Base-by-base conservation (phyloP, 64 coral and sea anemone species). In the Anthopleura sola region DNA sequence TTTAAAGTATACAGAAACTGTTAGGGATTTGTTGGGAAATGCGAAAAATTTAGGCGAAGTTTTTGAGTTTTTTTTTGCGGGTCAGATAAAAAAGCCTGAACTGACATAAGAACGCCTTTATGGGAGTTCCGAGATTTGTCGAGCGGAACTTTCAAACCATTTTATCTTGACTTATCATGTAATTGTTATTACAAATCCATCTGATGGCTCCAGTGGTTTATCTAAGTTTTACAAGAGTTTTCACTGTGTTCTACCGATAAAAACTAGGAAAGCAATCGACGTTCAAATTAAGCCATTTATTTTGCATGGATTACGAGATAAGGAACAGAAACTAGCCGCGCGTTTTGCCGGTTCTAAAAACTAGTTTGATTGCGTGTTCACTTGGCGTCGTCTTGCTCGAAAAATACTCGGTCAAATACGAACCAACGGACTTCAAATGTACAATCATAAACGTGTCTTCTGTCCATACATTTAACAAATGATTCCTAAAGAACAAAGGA, bases 381-480 rank as follows among this genome's bases (percentile, higher is more conserved):
- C 24, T 71, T 71, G 66, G 58, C 29, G 26, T 71, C 23, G n/a
- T 34, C n/a, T 71, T 71, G 10, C 7, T 15, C 9, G 23, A 9
- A 71, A 32, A 71, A 71, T 71, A 14, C 66, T 71, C 6, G 58
- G 21, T n/a, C 21, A 62, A 62, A 62, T 62, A 34, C n/a, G 16
- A 29, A 34, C 66, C 66, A 68, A 68, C 26, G 29, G 29, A 71
- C 26, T 71, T 62, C 66, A 71, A 71, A 71, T 71, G 66, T 71
- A 71, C 66, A 71, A 28, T 71, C 29, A 71, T 71, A 32, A 71
- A 71, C 66, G 66, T 71, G 66, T 32, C 31, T 32, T 32, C n/a
- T 71, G 58, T 32, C 14, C 66, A 71, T 71, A 71, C 26, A 31
- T 71, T 71, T 71, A 71, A 71, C 66, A 71, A 71, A 71, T 71